Percentiles rank a stretch among this genome's conserved stretches.
Conservation (phyloP, 53 echinoderm and acorn worm genomes). For the Paelopatides confundens region DNA sequence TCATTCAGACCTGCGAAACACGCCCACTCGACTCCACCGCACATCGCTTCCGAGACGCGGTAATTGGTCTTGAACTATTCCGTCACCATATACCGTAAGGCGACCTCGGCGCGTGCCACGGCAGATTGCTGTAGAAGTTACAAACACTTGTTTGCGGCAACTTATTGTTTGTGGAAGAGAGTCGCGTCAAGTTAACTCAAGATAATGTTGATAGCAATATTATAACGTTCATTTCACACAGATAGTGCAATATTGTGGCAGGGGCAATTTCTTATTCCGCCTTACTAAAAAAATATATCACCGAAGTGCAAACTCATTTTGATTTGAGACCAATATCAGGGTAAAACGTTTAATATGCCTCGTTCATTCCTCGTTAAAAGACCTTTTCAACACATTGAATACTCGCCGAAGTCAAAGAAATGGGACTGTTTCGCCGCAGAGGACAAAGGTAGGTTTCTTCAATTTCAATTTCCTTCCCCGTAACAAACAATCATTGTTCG, state of each 20-base stretch:
- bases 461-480: too few relatives aligned
- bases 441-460: slow-evolving; percentile 19
- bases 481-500: too few relatives aligned
- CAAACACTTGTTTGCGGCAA: slow-evolving; percentile 21
- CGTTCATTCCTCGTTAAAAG: slow-evolving; percentile 65
- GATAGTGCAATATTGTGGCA: not conserved
- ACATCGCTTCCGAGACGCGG: slow-evolving; percentile 7
- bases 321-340: not conserved
- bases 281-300: not conserved
- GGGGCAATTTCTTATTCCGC: not conserved
- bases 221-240: not conserved
- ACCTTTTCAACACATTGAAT: slow-evolving; percentile 40
- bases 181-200: not conserved
- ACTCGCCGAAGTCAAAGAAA: slow-evolving; percentile 36
- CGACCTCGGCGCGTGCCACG: slow-evolving; percentile 32
- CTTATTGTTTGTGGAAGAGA: slow-evolving; percentile 8
- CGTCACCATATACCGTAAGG: not conserved
- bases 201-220: not conserved
- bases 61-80: slow-evolving; percentile 16
- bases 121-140: not conserved
- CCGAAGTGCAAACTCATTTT: not conserved
- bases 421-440: slow-evolving; percentile 68
- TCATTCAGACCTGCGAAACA: slow-evolving; percentile 1
- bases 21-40: slow-evolving; percentile 28
- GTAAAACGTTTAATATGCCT: slow-evolving; percentile 47